These are phyloP conservation scores for Colaptes auratus DNA, from an alignment of 2,113 vertebrate genomes.

Conservation along the genomic window DNA sequence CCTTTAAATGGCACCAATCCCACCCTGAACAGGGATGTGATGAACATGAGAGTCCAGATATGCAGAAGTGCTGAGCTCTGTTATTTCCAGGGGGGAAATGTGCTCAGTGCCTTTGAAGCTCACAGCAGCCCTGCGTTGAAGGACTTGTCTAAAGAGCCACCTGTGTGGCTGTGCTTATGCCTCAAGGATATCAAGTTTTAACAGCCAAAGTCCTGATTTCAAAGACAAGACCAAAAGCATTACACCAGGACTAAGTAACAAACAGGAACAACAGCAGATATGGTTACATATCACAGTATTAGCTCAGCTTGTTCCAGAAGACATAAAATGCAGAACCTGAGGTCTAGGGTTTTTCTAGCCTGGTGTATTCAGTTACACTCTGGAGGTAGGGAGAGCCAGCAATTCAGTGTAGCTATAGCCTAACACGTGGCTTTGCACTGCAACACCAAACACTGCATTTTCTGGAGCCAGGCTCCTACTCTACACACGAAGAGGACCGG, in stretches of 20 bases:
- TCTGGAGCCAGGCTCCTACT: background rate
- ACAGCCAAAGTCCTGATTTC: background rate
- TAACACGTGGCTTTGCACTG: background rate
- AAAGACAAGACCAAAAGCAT: background rate
- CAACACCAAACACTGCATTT: background rate
- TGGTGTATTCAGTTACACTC: background rate
- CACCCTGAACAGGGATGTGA: background rate
- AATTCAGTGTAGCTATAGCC: background rate
- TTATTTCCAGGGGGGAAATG: background rate
- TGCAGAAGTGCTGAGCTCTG: background rate
- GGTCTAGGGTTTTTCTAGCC: background rate
- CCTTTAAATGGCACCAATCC: background rate
- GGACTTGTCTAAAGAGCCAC: background rate
- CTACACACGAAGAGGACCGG: background rate
- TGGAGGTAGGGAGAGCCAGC: background rate
- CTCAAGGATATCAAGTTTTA: background rate
- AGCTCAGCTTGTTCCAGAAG: background rate
- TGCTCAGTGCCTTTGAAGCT: background rate
- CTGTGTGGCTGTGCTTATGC: accelerated
- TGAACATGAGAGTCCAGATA: background rate
- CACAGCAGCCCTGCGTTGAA: background rate
- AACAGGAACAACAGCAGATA: background rate
- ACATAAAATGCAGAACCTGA: background rate
- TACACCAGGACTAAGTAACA: background rate
- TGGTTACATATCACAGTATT: background rate